A percentile compares a stretch with the other conserved stretches of the same genome.
Evolutionary conservation across 64 coral and sea anemone species (phyloP).

Genomic region (Pachyseris speciosa): DNA sequence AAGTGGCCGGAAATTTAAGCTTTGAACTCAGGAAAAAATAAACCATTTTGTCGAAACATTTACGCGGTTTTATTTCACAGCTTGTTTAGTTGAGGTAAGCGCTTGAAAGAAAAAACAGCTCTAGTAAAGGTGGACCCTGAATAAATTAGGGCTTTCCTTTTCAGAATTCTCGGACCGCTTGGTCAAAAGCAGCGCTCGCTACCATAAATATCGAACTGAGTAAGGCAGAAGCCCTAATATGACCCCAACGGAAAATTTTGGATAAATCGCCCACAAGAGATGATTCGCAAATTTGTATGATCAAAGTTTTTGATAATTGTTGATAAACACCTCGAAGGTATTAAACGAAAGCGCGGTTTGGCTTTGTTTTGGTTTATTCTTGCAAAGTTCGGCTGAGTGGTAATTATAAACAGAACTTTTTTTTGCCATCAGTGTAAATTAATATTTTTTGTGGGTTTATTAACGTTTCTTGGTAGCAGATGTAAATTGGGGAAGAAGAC

Average conservation of each 20-base stretch:
- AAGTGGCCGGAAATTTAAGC: slow-evolving; percentile 36
- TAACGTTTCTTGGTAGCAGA: slow-evolving; percentile 1
- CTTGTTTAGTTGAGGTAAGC: not conserved
- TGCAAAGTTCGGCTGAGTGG: not conserved
- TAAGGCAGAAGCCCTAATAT: not conserved
- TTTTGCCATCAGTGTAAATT: not conserved
- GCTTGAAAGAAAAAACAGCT: not conserved
- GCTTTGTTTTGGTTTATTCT: not conserved
- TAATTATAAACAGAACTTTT: not conserved
- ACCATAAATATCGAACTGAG: not conserved
- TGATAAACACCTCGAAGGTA: not conserved
- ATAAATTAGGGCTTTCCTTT: not conserved
- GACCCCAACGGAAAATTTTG: not conserved
- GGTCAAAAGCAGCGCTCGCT: not conserved
- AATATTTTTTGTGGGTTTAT: not conserved
- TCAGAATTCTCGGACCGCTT: not conserved
- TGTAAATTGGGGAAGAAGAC: not conserved
- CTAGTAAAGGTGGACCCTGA: not conserved
- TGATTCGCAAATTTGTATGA: not conserved
- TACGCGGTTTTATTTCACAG: not conserved
- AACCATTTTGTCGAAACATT: not conserved
- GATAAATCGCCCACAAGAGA: not conserved
- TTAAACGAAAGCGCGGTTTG: not conserved
- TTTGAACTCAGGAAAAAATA: slow-evolving; percentile 25
- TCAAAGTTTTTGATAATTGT: not conserved